A percentile compares a stretch with the other conserved stretches of the same genome.
These are phyloP conservation scores for Phaonia tiefii DNA, from an alignment of 2,888 invertebrate species.

Conservation along the genomic window DNA sequence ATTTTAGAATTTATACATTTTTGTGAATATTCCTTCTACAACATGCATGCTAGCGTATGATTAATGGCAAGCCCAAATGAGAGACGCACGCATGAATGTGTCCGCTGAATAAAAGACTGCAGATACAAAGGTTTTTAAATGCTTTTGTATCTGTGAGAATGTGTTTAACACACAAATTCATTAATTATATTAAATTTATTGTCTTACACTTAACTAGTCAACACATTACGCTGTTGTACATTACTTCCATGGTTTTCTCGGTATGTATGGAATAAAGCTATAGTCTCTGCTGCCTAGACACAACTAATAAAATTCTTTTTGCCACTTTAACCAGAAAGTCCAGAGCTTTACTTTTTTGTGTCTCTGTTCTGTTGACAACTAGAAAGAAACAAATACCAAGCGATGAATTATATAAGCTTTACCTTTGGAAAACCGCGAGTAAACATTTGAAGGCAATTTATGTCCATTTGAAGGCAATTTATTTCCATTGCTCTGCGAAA, in stretches of 20 bases:
- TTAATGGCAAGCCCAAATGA: constrained; percentile 10
- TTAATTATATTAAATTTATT: constrained; percentile 55
- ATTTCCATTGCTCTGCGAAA: constrained; percentile 44
- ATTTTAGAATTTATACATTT: too few relatives aligned
- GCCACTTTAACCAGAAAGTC: neutral
- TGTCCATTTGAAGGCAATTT: constrained; percentile 42
- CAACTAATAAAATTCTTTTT: constrained; percentile 19
- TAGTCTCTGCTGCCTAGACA: neutral
- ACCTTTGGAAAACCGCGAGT: constrained; percentile 6
- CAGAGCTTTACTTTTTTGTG: constrained; percentile 12
- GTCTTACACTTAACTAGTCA: too few relatives aligned
- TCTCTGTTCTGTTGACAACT: too few relatives aligned
- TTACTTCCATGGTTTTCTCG: too few relatives aligned
- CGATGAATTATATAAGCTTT: neutral
- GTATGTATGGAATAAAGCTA: too few relatives aligned
- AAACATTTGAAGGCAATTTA: too few relatives aligned
- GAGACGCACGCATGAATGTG: too few relatives aligned
- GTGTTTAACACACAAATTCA: constrained; percentile 42
- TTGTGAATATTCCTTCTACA: too few relatives aligned
- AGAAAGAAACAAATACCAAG: too few relatives aligned
- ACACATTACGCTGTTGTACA: neutral
- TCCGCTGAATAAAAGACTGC: neutral
- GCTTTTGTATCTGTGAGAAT: too few relatives aligned
- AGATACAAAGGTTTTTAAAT: constrained; percentile 43
- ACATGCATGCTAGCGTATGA: too few relatives aligned